These are phyloP conservation scores for Griposia aprilina DNA, from an alignment of 2,888 invertebrate genomes.

Conservation along the genomic window DNA sequence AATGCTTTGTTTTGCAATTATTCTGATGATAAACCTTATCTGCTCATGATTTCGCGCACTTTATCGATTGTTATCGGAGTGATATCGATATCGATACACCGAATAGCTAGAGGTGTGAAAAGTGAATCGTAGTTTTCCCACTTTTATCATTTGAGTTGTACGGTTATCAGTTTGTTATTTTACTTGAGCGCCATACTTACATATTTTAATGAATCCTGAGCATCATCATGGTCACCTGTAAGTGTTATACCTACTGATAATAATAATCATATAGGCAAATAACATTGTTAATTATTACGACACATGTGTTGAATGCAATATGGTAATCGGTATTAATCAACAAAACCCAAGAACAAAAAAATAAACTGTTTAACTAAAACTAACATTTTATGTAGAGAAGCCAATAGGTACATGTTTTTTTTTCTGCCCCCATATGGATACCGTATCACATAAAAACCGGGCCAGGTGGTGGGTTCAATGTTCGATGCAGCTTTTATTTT, in stretches of 20 bases:
- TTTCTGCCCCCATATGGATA: conserved; percentile 58
- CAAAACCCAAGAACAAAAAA: not conserved
- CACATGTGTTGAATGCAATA: conserved; percentile 19
- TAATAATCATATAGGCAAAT: conserved; percentile 15
- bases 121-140: conserved; percentile 23
- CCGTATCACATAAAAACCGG: conserved; percentile 75
- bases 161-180: conserved; percentile 48
- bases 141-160: conserved; percentile 47
- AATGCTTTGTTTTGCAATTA: conserved; percentile 54
- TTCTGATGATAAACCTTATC: conserved; percentile 50
- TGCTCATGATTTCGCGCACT: conserved; percentile 43
- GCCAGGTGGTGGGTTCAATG: conserved; percentile 88
- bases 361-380: not conserved
- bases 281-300: conserved; percentile 35
- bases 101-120: conserved; percentile 37
- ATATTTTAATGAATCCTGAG: conserved; percentile 37
- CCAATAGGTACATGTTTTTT: conserved; percentile 34
- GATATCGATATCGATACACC: conserved; percentile 48
- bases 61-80: conserved; percentile 52
- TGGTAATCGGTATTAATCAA: not conserved
- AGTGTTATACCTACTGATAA: conserved; percentile 23
- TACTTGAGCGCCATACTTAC: conserved; percentile 35
- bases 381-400: conserved; percentile 23
- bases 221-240: conserved; percentile 36
- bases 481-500: conserved; percentile 83